Base-by-base conservation (phyloP, 2,113 vertebrate genomes). In the Cettia cetti region DNA sequence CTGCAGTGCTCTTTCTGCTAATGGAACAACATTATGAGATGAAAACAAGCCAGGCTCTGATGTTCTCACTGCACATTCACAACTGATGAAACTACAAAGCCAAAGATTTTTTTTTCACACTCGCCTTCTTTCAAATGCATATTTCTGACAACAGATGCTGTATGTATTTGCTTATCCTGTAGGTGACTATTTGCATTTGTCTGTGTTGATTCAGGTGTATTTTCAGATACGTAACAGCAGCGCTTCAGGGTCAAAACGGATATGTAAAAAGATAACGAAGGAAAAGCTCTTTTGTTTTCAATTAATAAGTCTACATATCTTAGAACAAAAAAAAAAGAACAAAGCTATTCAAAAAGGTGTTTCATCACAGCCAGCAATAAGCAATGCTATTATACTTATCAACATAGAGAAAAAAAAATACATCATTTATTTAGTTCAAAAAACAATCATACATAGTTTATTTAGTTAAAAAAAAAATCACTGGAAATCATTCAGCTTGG, bases 201-300 rank as follows among this genome's bases (percentile, higher is more conserved):
- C 90, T 92, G 30, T 83, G 71, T 94, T 95, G 87, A 70, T 82
- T 90, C 59, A 37, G 40, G 70, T 90, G 94, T 72, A 86, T 97
- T 95, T 95, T 74, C 87, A 92, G 68, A 80, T 93, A 66, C 0
- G 3, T 30, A 76, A 69, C 64, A 88, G 60, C 47, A 23, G 64
- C 0, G 53, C 77, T 94, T 75, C 77, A 50, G 90, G 78, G 84
- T 92, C 85, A 92, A 86, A 90, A 44, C 24, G 35, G 90, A 90
- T 95, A 23, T 78, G 56, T 90, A 60, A 77, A 66, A 71, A 91
- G 91, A 96, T 94, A 92, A 94, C 70, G 80, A 84, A 93, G 27
- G 52, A 86, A 92, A 94, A 95, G 30, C n/a, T 80, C 24, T 66
- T 95, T 24, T 72, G 18, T 76, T 95, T 86, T 63, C 68, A 63